Conservation (phyloP, 2,888 invertebrate genomes). For the Cephus pulcher region DNA sequence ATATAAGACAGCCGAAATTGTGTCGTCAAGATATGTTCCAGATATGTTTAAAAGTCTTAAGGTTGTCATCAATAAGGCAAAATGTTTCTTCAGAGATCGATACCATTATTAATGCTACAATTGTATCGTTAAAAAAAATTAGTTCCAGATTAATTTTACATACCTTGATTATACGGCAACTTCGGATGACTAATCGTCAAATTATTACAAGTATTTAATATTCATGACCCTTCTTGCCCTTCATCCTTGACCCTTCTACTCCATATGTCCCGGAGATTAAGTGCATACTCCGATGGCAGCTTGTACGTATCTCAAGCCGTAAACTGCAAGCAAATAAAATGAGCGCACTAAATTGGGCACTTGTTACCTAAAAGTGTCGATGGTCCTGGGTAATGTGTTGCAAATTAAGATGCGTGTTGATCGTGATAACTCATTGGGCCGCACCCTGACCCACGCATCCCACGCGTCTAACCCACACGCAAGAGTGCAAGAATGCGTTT, state of each 20-base stretch:
- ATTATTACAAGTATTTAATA: background rate
- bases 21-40: background rate
- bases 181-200: background rate
- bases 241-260: background rate
- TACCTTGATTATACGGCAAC: background rate
- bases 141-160: background rate
- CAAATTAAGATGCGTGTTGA: slow-evolving; percentile 21
- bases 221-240: no score
- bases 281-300: background rate
- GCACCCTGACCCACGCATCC: slow-evolving; percentile 9
- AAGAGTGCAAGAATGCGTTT: background rate
- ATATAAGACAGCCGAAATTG: background rate
- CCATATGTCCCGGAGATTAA: background rate
- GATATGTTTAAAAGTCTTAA: background rate
- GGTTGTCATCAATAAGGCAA: background rate
- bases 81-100: background rate
- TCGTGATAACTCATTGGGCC: slow-evolving; percentile 23
- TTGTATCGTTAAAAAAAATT: no score
- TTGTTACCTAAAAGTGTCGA: slow-evolving; percentile 22
- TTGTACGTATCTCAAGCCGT: background rate
- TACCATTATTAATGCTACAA: no score
- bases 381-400: slow-evolving; percentile 10
- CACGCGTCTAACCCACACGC: background rate
- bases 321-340: background rate
- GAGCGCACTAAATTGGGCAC: slow-evolving; percentile 2